Evolutionary conservation across 2,797 vertebrate genomes (phyloP).

Genomic region (Chelidonichthys spinosus): DNA sequence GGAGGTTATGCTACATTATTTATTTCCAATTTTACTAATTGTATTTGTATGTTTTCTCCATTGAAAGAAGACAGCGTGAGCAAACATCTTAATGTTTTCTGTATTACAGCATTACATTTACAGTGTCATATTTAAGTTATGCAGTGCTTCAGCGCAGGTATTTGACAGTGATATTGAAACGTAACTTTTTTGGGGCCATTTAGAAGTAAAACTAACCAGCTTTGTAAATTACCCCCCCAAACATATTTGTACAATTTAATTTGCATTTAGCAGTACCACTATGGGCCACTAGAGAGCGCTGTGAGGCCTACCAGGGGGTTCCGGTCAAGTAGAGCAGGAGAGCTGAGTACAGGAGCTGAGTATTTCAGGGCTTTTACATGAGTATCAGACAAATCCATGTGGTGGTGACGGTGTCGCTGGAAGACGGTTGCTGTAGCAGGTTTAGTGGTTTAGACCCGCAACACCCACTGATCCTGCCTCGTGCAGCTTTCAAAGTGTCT

Average conservation of each 20-base stretch:
- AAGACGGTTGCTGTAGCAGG: background rate
- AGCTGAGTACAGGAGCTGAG: background rate
- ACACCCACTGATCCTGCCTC: conserved; percentile 1
- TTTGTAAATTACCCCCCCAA: too few relatives aligned
- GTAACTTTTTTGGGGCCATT: too few relatives aligned
- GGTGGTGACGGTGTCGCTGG: background rate
- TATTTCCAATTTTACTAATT: background rate
- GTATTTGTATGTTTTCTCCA: background rate
- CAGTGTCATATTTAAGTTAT: background rate
- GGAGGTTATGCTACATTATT: too few relatives aligned
- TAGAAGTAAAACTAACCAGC: too few relatives aligned
- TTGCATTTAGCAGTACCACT: too few relatives aligned
- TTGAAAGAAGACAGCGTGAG: background rate
- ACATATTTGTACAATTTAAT: too few relatives aligned
- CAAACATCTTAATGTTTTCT: background rate
- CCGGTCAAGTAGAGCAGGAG: background rate
- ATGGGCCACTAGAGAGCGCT: too few relatives aligned
- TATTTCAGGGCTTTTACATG: background rate
- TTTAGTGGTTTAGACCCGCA: background rate
- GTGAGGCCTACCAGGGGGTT: too few relatives aligned
- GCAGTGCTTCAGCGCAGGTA: background rate
- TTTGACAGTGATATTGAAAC: too few relatives aligned
- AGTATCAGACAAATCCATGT: background rate
- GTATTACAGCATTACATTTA: background rate
- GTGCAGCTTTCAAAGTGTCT: conserved; percentile 19